A percentile compares a stretch with the other conserved stretches of the same genome.
Evolutionary conservation across 2,113 vertebrate species (phyloP).

Genomic region (Vireo altiloquus): DNA sequence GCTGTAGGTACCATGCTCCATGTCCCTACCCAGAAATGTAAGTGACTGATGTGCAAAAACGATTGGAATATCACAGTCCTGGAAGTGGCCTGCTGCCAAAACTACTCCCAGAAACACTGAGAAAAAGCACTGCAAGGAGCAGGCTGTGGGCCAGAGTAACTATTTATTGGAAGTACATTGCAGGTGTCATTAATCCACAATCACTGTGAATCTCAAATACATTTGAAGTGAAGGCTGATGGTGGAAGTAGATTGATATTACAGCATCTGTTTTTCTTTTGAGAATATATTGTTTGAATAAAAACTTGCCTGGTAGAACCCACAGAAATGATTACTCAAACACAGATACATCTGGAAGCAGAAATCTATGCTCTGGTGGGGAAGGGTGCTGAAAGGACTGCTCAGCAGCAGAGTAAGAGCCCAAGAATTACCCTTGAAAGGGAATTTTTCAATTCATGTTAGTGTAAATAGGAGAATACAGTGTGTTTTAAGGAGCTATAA

Average conservation of each 20-base stretch:
- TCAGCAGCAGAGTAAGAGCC: not conserved
- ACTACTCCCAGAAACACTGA: not conserved
- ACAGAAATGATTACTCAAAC: not conserved
- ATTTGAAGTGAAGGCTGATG: not conserved
- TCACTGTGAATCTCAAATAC: not conserved
- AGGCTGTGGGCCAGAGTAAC: not conserved
- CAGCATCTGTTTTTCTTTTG: not conserved
- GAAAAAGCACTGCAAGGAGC: not conserved
- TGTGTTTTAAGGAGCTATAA: not conserved
- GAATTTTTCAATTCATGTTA: not conserved
- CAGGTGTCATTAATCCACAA: not conserved
- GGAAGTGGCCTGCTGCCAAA: not conserved
- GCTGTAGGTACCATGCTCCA: fast-evolving
- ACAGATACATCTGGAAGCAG: not conserved
- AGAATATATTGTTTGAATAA: not conserved
- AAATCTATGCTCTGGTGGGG: not conserved
- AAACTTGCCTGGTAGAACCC: not conserved
- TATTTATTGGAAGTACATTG: not conserved
- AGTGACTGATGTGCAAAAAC: not conserved
- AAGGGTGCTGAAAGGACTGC: not conserved
- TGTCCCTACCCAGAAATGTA: not conserved
- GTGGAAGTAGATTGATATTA: not conserved
- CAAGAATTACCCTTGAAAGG: not conserved
- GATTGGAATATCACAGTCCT: not conserved
- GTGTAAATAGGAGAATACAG: not conserved